Evolutionary conservation across 2,888 invertebrate genomes (phyloP).

Genomic region (Pandemis heparana): DNA sequence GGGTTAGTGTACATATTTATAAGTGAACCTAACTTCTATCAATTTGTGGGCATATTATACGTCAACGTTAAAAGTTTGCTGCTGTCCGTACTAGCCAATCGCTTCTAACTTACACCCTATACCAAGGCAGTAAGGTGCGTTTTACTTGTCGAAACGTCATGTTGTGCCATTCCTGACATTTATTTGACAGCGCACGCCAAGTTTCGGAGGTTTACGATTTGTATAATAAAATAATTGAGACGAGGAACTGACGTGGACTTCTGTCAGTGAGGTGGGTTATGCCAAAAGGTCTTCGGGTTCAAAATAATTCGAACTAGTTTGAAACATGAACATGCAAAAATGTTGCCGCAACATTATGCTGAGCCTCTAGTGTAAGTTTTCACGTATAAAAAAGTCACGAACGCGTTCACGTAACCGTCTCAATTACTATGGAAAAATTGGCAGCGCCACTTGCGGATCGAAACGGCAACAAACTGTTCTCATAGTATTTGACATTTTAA

Average conservation of each 20-base stretch:
- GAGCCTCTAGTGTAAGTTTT: too few species aligned
- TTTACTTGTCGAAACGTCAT: slow-evolving; percentile 6
- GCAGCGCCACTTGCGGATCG: too few species aligned
- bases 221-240: slow-evolving; percentile 12
- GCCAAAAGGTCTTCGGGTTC: neutral
- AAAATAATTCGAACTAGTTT: too few species aligned
- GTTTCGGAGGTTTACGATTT: slow-evolving; percentile 19
- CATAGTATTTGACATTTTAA: too few species aligned
- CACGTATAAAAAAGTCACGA: too few species aligned
- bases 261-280: neutral
- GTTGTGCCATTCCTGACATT: slow-evolving; percentile 30
- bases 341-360: too few species aligned
- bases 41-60: neutral
- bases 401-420: too few species aligned
- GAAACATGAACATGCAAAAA: too few species aligned
- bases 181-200: slow-evolving; percentile 33
- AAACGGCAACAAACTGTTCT: too few species aligned
- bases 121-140: neutral
- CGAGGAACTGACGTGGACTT: neutral
- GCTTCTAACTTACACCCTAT: neutral
- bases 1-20: too few species aligned
- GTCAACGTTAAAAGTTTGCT: neutral
- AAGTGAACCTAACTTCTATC: neutral
- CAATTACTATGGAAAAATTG: too few species aligned
- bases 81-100: neutral